Evolutionary conservation across 2,888 invertebrate genomes (phyloP), one percentile per base, ranked within the genome.

Genomic region (Sminthurides aquaticus): DNA sequence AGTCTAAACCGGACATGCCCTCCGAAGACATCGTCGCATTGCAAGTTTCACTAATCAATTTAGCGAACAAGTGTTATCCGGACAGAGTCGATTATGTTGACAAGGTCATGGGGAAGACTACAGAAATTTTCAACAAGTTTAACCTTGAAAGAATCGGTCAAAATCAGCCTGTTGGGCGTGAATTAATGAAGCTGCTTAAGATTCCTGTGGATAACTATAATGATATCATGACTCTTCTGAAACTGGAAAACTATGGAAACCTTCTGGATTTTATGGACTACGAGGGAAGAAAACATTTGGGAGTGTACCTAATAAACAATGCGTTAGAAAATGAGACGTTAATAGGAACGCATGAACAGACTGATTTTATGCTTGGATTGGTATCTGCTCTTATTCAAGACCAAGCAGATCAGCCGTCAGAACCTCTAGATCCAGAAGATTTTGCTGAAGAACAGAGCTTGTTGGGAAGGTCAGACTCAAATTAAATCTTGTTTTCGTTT

Each of bases 51-150:
- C 81, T 99, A 55, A 86, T 98, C 63, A 94, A 93, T 79, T 81
- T 99, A 69, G 96, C 98, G 0, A 88, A 97, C 76, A 93, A 96
- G 76, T 97, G 97, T 77, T 99, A 99, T 80, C 92, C 95, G 0
- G 91, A 94, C 77, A 85, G 91, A 76, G 87, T 94, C 20, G 91
- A 93, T 78, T 97, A 95, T 77, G 95, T 97, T 1, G 96, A 98
- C 79, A 89, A 93, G 77, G 97, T 98, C 22, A 82, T 98, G 71
- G 87, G 90, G 60, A 91, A 92, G 56, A 96, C 96, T 0, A 88
- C 89, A 69, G 89, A 89, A 78, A 90, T 96, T 73, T 92, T 98
- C 77, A 87, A 89, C 57, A 89, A 93, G 73, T 85, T 96, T 74
- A 88, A 90, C 71, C 84, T 94, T 73, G 87, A 87, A 76, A 89